Conservation (phyloP, 2,888 invertebrate genomes). For the Empis livida region DNA sequence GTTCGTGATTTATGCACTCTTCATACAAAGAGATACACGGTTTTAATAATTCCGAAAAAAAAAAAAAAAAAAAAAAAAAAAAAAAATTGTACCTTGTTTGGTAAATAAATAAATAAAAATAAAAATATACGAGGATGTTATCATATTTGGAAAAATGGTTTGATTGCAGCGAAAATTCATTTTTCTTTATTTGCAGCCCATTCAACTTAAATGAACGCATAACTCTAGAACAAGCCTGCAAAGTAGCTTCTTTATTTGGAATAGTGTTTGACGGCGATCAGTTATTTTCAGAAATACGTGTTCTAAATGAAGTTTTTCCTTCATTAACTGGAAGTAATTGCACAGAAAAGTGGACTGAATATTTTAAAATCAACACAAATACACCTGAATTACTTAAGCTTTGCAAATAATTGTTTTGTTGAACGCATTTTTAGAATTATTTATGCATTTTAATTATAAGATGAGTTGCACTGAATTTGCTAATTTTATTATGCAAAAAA, state of each 20-base stretch:
- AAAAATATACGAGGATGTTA: conserved; percentile 1
- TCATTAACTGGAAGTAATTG: not conserved
- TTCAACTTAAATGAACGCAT: conserved; percentile 1
- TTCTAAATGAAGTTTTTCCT: conserved; percentile 3
- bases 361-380: conserved; percentile 2
- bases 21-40: too few relatives aligned
- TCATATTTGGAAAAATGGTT: conserved; percentile 6
- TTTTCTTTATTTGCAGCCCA: conserved; percentile 3
- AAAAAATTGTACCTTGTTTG: too few relatives aligned
- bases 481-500: not conserved
- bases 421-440: conserved; percentile 5
- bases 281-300: conserved; percentile 3
- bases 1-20: too few relatives aligned
- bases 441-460: conserved; percentile 4
- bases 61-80: too few relatives aligned
- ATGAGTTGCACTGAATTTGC: not conserved
- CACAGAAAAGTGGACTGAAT: not conserved
- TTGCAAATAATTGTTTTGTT: conserved; percentile 2
- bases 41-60: too few relatives aligned
- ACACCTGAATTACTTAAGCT: conserved; percentile 3
- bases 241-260: conserved; percentile 1
- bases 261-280: conserved; percentile 4
- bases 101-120: too few relatives aligned
- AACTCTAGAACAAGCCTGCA: not conserved
- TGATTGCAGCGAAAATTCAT: conserved; percentile 2